Conservation (phyloP, 2,888 invertebrate species). For the Shargacucullia verbasci region DNA sequence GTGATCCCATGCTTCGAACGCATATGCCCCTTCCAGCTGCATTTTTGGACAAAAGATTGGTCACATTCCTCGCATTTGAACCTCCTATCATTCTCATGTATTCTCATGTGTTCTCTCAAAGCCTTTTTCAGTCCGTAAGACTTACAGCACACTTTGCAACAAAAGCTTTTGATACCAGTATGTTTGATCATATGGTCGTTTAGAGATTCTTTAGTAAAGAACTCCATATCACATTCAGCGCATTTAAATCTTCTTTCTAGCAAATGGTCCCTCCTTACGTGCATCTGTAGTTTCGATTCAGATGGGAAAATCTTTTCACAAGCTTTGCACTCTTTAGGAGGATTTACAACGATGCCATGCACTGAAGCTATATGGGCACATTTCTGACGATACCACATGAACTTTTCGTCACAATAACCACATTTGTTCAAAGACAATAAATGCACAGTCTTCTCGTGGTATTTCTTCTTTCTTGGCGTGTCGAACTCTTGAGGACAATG, state of each 20-base stretch:
- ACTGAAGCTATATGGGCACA: slow-evolving; percentile 54
- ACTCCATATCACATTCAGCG: slow-evolving; percentile 63
- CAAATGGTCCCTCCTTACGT: slow-evolving; percentile 47
- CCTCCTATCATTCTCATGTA: slow-evolving; percentile 57
- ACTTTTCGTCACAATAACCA: slow-evolving; percentile 50
- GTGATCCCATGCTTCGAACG: slow-evolving; percentile 62
- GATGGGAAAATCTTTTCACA: slow-evolving; percentile 66
- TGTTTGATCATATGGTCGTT: slow-evolving; percentile 64
- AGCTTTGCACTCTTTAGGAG: slow-evolving; percentile 61
- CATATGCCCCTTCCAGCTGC: slow-evolving; percentile 75
- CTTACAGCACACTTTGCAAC: slow-evolving; percentile 69
- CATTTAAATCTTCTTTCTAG: slow-evolving; percentile 37
- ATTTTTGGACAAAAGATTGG: slow-evolving; percentile 65
- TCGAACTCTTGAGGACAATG: slow-evolving; percentile 59
- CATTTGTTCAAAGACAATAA: slow-evolving; percentile 64
- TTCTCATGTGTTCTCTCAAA: slow-evolving; percentile 66
- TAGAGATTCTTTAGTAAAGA: slow-evolving; percentile 61
- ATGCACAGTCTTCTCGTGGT: slow-evolving; percentile 57
- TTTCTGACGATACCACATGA: slow-evolving; percentile 42
- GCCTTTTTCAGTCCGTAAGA: slow-evolving; percentile 59
- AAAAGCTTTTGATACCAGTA: slow-evolving; percentile 57
- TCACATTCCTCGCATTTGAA: slow-evolving; percentile 53
- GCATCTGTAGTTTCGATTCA: slow-evolving; percentile 52
- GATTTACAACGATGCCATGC: slow-evolving; percentile 50
- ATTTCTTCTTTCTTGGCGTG: slow-evolving; percentile 55